Percentiles rank a stretch among this genome's conserved stretches.
These are phyloP conservation scores for Urocynchramus pylzowi DNA, from an alignment of 2,113 vertebrate genomes.

Conservation along the genomic window DNA sequence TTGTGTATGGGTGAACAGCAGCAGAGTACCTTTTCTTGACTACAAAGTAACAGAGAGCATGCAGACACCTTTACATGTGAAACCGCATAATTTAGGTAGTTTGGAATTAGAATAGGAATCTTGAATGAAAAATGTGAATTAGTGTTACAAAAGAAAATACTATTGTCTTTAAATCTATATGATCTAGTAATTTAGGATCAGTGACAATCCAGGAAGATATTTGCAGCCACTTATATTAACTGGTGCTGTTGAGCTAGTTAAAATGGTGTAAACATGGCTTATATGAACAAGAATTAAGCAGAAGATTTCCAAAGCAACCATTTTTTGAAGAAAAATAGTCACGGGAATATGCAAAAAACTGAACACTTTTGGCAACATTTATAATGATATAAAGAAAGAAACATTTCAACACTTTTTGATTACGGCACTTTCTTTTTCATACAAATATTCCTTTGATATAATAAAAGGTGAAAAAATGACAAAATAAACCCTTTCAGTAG, in stretches of 20 bases:
- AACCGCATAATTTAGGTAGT: not conserved
- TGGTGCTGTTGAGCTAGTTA: not conserved
- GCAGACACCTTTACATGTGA: not conserved
- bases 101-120: not conserved
- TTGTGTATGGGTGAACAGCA: not conserved
- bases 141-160: not conserved
- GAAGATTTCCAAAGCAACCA: not conserved
- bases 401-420: not conserved
- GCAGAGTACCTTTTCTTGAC: not conserved
- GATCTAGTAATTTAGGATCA: not conserved
- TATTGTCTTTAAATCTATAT: not conserved
- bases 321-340: not conserved
- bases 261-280: not conserved
- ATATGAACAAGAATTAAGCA: not conserved
- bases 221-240: not conserved
- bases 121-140: not conserved
- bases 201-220: not conserved
- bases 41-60: not conserved
- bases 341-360: not conserved
- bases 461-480: not conserved
- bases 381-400: not conserved
- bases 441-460: not conserved
- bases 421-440: not conserved
- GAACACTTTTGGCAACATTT: not conserved
- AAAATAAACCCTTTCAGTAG: not conserved